Evolutionary conservation across 37 sponge, comb jelly and placozoan genomes (phyloP).

Genomic region (Bolinopsis microptera): DNA sequence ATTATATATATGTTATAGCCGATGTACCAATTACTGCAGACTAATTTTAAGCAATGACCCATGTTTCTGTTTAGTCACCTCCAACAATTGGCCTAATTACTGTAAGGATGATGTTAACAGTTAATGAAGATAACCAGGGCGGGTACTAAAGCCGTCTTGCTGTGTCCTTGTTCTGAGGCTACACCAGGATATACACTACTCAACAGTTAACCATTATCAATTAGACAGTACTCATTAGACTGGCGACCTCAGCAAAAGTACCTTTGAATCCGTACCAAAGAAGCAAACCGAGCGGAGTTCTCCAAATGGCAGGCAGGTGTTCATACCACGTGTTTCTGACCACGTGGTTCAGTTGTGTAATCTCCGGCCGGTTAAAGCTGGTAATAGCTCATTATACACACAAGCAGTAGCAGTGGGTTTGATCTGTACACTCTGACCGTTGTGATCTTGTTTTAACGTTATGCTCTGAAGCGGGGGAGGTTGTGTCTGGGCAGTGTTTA

Average conservation of each 20-base stretch:
- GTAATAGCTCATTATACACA: not conserved
- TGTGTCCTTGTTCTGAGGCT: too few relatives aligned
- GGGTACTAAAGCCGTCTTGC: too few relatives aligned
- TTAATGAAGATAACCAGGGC: too few relatives aligned
- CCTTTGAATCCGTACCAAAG: not conserved
- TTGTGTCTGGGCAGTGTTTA: too few relatives aligned
- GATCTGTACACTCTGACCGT: not conserved
- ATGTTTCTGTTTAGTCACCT: too few relatives aligned
- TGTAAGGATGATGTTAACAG: too few relatives aligned
- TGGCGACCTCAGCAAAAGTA: not conserved
- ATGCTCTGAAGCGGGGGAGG: too few relatives aligned
- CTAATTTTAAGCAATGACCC: too few relatives aligned
- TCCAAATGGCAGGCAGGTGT: not conserved
- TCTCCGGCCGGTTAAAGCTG: not conserved
- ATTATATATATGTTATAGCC: too few relatives aligned
- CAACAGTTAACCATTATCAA: not conserved
- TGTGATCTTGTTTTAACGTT: not conserved
- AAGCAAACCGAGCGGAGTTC: not conserved
- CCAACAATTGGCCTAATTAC: too few relatives aligned
- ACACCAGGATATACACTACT: not conserved
- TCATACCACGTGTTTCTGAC: not conserved
- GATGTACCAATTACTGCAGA: too few relatives aligned
- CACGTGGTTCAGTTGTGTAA: not conserved
- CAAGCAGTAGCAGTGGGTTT: not conserved
- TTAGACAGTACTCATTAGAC: not conserved